phyloP scores from a whole-genome alignment of 2,113 vertebrate species.

The Mionectes macconnelli region DNA sequence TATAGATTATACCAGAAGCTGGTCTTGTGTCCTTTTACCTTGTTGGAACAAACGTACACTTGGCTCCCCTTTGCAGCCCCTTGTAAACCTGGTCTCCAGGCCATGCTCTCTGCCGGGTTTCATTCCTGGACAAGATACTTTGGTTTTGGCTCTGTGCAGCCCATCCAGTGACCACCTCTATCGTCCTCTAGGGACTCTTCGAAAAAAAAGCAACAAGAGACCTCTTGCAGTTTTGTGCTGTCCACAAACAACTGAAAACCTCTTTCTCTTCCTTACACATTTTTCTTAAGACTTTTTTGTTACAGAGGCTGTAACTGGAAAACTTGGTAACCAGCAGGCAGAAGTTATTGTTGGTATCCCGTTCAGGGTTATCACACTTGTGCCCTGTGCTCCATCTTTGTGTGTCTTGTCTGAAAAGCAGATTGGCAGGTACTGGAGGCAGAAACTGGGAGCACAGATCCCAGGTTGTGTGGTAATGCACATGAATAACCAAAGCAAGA shows the following conservation, averaged over 20 bases:
- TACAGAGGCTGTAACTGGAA: neutral
- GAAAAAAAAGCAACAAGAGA: neutral
- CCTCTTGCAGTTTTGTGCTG: neutral
- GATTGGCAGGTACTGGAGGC: neutral
- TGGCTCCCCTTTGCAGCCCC: neutral
- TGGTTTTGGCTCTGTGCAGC: neutral
- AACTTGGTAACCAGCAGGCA: fast-evolving
- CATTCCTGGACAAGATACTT: neutral
- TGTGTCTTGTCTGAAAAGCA: neutral
- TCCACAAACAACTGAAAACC: neutral
- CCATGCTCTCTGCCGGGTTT: fast-evolving
- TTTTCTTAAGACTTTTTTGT: neutral
- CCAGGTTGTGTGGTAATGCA: neutral
- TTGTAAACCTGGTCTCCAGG: neutral
- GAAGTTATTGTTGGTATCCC: fast-evolving
- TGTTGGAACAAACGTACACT: fast-evolving
- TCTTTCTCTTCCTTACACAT: fast-evolving
- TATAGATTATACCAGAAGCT: neutral
- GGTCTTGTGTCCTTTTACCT: neutral
- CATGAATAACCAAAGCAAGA: neutral
- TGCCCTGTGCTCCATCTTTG: neutral
- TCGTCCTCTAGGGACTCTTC: neutral
- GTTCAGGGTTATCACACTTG: neutral
- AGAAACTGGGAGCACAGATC: neutral
- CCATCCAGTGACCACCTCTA: neutral